phyloP scores from a whole-genome alignment of 2,888 invertebrate genomes.

The Scrobipalpa costella region DNA sequence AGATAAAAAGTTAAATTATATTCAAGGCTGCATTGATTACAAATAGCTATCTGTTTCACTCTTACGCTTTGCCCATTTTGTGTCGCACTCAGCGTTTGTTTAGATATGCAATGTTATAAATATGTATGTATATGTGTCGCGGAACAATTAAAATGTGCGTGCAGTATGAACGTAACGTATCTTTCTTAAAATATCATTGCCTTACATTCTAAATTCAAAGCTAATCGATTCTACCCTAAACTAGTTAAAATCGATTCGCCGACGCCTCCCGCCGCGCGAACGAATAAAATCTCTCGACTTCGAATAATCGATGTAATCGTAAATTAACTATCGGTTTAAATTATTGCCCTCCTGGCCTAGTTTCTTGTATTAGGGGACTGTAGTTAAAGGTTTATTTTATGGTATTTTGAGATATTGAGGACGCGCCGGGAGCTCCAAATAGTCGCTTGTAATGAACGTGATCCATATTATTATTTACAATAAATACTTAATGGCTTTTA shows the following conservation, averaged over 20 bases:
- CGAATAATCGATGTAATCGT: slow-evolving; percentile 36
- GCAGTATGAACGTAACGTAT: too few relatives aligned
- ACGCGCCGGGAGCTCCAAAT: background rate
- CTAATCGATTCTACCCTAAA: background rate
- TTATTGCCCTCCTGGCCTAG: slow-evolving; percentile 32
- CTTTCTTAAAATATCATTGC: too few relatives aligned
- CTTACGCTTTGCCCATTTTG: too few relatives aligned
- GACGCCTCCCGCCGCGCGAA: slow-evolving; percentile 27
- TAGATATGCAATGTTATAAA: too few relatives aligned
- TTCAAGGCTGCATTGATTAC: too few relatives aligned
- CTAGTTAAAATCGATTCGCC: slow-evolving; percentile 13
- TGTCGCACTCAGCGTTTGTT: too few relatives aligned
- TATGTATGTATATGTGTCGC: too few relatives aligned
- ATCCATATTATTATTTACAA: background rate
- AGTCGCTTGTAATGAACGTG: background rate
- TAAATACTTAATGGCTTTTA: too few relatives aligned
- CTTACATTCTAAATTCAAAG: too few relatives aligned
- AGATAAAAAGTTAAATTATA: too few relatives aligned
- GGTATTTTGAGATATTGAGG: background rate
- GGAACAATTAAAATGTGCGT: too few relatives aligned
- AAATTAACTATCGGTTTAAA: slow-evolving; percentile 33
- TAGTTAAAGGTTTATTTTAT: slow-evolving; percentile 24
- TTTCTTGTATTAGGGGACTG: slow-evolving; percentile 26
- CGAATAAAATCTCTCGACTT: slow-evolving; percentile 32
- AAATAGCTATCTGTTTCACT: too few relatives aligned